Conservation (phyloP, 2,888 invertebrate species). For the Clusia tigrina region DNA sequence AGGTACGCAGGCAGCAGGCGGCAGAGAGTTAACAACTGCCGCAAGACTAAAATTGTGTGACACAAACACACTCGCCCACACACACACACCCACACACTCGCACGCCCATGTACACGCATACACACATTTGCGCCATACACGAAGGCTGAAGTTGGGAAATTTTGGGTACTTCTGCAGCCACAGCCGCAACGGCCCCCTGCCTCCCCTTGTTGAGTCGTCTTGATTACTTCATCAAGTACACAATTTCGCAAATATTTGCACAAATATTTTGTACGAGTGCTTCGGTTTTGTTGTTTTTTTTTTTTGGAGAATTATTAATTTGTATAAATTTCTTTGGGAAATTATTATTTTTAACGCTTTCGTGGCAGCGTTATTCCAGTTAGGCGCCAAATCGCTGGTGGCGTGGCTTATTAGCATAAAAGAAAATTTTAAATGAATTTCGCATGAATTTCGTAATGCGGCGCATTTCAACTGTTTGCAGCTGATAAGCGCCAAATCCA, state of each 20-base stretch:
- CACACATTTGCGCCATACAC: neutral
- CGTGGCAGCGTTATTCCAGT: neutral
- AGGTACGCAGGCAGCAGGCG: neutral
- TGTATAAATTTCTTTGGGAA: neutral
- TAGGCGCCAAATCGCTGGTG: neutral
- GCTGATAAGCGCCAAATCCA: neutral
- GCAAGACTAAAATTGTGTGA: neutral
- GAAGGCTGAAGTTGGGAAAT: no score
- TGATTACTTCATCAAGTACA: slow-evolving; percentile 21
- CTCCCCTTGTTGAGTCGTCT: neutral
- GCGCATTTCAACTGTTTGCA: neutral
- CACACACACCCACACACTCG: slow-evolving; percentile 8
- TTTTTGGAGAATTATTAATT: neutral
- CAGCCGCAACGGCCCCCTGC: no score
- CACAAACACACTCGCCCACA: slow-evolving; percentile 1
- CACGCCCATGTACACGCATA: neutral
- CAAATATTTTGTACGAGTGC: neutral
- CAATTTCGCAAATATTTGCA: slow-evolving; percentile 7
- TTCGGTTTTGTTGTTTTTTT: no score
- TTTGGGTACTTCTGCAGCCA: no score
- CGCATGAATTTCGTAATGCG: neutral
- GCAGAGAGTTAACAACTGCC: neutral
- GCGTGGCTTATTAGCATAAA: slow-evolving; percentile 4
- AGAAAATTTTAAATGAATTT: slow-evolving; percentile 1
- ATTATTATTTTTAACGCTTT: slow-evolving; percentile 9